Base-by-base conservation (phyloP, 2,797 vertebrate genomes). In the Thamnophis elegans region DNA sequence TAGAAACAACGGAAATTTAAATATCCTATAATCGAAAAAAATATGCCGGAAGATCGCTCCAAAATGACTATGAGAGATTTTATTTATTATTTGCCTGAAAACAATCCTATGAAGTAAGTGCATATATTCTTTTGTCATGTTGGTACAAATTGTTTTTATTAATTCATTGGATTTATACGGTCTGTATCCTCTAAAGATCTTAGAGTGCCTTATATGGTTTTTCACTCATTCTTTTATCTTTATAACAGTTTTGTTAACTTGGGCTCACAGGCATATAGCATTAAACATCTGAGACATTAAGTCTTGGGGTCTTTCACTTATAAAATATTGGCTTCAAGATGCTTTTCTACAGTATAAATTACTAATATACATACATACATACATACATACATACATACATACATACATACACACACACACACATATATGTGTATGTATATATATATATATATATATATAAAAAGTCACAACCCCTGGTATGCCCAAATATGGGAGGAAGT, bases 51-150 rank as follows among this genome's bases (percentile, higher is more conserved):
- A 94, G 99, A 99, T 97, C 99, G 98, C 92, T 97, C 98, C 94
- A 99, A 99, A 98, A 99, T 99, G 99, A 99, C 98, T 47, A 99
- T 99, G 99, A 98, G 98, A 96, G 99, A 99, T 93, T 98, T 99
- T 58, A 98, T 99, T 96, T 99, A 98, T 95, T 99, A 99, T 94
- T 96, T 99, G 3, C 99, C 99, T 1, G 92, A 97, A 92, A 98
- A 97, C 53, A 99, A 99, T 97, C 99, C 99, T n/a, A 99, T 99
- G 99, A 98, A 97, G 99, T 99, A 98, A 98, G 98, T 97, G 89
- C 92, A 85, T 65, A 82, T 90, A n/a, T 42, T 14, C 58, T 51
- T 20, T 56, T 73, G 78, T 13, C 51, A 7, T 92, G 47, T 1
- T 89, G 86, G 58, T 0, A 55, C 92, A 65, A 94, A 55, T 68